Base-by-base conservation (phyloP, 2,113 vertebrate species). In the Canis aureus region DNA sequence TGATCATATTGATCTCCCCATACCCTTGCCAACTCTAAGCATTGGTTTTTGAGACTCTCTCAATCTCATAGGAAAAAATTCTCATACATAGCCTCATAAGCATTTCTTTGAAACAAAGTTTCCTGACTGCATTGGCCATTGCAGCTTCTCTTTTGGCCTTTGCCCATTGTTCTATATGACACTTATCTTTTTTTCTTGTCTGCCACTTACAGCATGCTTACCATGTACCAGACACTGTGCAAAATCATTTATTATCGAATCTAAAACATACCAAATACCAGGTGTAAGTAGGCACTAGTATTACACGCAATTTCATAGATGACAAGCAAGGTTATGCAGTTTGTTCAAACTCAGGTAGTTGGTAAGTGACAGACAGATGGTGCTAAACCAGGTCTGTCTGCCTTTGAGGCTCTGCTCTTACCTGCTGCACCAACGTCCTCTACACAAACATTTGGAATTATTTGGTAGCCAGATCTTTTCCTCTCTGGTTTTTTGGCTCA, bases 1-100 rank as follows among this genome's bases (percentile, higher is more conserved):
- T 73, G 32, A 11, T 2, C 93, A 3, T 67, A 73, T 59, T 69
- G 11, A 76, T 94, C 92, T 94, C 12, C 22, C 51, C 19, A 76
- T 35, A 71, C 3, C 23, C 3, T 76, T 89, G 60, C 23, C 73
- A 93, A 57, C 27, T 74, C 4, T 81, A 84, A 88, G 20, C 64
- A 51, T 94, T 57, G 29, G 29, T 62, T 85, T 82, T 82, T 82
- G 23, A 96, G 96, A 93, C 3, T 19, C 66, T 78, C 22, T 91
- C 53, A 76, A 5, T 59, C 0, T 94, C 16, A n/a, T n/a, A 64
- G 8, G 25, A 69, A 93, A 83, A 62, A 27, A n/a, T 29, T 73
- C 11, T 66, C 5, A 32, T 27, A 6, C 17, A 62, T n/a, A 71
- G 57, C 80, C 81, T 89, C 27, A 53, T 60, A 60, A 80, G 10